Evolutionary conservation across 1,140 invertebrate species (phyloP), one percentile per base, ranked within the genome.

Genomic region (Drosophila nigromelanica): DNA sequence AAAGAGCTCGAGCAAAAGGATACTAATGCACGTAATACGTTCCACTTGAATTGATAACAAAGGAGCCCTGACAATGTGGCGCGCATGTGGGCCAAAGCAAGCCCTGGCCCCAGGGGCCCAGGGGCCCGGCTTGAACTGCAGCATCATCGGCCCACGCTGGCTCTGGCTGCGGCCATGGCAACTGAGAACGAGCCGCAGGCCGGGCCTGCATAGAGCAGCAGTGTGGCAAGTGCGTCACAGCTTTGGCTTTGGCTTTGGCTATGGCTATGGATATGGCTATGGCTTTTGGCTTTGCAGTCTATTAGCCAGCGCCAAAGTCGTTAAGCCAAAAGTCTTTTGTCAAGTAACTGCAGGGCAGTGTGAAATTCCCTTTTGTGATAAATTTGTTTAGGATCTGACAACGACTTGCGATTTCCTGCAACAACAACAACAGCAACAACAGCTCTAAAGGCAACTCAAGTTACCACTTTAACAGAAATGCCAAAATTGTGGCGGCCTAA

Each of bases 1-100:
- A 48, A 6, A 51, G 39, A 66, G 56, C 33, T 43, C 18, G 43
- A 42, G 60, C 56, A 78, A 66, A 79, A 76, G 69, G 77, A 76
- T 76, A 77, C 83, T 87, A 87, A 87, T 89, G 83, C 83, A 87
- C 83, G 79, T 89, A 87, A 83, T 87, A 89, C 79, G 79, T 89
- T 86, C 80, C 80, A 73, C 80, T 82, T 82, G 76, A 83, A 76
- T 80, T 80, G 76, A 76, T 69, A 78, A 76, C 69, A 73, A 76
- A 73, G 76, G 61, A 69, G 72, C 64, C 30, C 40, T 15, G 27
- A 6, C 27, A 27, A 27, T 6, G 27, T 27, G 27, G 27, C 27
- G 54, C 62, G 55, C 51, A 75, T 75, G 73, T 72, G 69, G 70
- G 51, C 63, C 63, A 55, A 30, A 35, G 39, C 56, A 58, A 12